Base-by-base conservation (phyloP, 2,797 vertebrate genomes). In the Gymnoscopelus braueri region DNA sequence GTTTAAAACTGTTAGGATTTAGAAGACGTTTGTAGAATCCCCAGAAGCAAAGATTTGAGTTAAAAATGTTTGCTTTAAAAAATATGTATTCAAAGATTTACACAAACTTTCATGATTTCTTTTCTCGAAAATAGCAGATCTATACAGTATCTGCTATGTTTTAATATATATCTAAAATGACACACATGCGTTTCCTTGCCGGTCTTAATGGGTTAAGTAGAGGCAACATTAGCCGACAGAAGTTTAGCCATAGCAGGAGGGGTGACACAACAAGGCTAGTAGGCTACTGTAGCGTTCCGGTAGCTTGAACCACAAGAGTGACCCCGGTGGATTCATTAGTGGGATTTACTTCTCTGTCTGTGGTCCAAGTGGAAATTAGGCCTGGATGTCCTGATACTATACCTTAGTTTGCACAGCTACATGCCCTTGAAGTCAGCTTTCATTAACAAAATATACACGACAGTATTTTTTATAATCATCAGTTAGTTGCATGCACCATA, bases 401-500 rank as follows among this genome's bases (percentile, higher is more conserved):
- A 6, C 66, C 60, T 87, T 19, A 19, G 19, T 19, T 72, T 76
- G 39, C 52, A 67, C 61, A 84, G 66, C 72, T 74, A 58, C 64
- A 19, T 69, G 65, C 32, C 63, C 75, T 79, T 72, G 58, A 78
- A 66, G 72, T 56, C 57, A 60, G 61, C 79, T 80, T 79, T 80
- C n/a, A 79, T 80, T 79, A 55, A 54, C 56, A 61, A 72, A 62
- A 49, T 63, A 56, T 63, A 74, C 29, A 77, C 63, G 47, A 15
- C 60, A 74, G 29, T 55, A 23, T 77, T 81, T 77, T 81, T 79
- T 35, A 62, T 79, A 66, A 75, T 81, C 62, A 81, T 72, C 54
- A 70, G 58, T 67, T 77, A 19, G 19, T 19, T 19, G 77, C 85
- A 87, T 29, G 56, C 65, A 60, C 69, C 47, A 79, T 87, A 71